These are phyloP conservation scores for Odontamblyopus rebecca DNA, from an alignment of 2,797 vertebrate species.

Conservation along the genomic window DNA sequence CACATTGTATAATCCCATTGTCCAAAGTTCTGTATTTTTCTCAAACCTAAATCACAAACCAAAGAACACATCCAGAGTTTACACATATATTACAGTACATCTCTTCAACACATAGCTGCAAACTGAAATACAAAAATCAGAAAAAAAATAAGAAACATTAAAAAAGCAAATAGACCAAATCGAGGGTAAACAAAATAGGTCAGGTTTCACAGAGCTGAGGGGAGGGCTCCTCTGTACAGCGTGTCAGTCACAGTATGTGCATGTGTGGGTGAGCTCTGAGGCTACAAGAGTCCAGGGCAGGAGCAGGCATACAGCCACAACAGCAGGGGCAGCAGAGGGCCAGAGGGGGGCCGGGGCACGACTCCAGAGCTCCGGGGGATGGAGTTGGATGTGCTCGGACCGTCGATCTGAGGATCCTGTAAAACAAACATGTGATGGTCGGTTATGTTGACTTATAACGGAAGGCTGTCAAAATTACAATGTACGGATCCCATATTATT, in stretches of 20 bases:
- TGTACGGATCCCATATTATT: no score
- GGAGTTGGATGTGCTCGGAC: slow-evolving; percentile 71
- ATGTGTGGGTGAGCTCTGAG: slow-evolving; percentile 22
- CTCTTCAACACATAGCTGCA: slow-evolving; percentile 62
- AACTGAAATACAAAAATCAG: slow-evolving; percentile 40
- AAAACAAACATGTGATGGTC: neutral
- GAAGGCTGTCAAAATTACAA: no score
- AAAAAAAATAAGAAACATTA: slow-evolving; percentile 37
- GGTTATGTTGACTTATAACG: no score
- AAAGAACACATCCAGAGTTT: slow-evolving; percentile 50
- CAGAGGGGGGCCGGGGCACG: slow-evolving; percentile 29
- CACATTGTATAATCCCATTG: slow-evolving; percentile 22
- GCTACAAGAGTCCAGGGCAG: slow-evolving; percentile 66
- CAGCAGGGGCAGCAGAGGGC: slow-evolving; percentile 69
- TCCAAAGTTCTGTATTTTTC: slow-evolving; percentile 48
- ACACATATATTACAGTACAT: slow-evolving; percentile 59
- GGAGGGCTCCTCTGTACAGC: slow-evolving; percentile 73
- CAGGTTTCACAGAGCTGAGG: slow-evolving; percentile 70
- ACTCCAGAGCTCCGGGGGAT: slow-evolving; percentile 62
- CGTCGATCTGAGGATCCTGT: slow-evolving; percentile 75
- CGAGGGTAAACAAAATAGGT: slow-evolving; percentile 58
- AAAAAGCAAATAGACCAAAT: slow-evolving; percentile 21
- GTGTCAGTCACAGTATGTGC: slow-evolving; percentile 64
- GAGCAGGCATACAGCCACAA: slow-evolving; percentile 44
- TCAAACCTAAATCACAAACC: slow-evolving; percentile 29